Percentiles rank a stretch among this genome's conserved stretches.
Conservation (phyloP, 2,888 invertebrate genomes). For the Clivina fossor region DNA sequence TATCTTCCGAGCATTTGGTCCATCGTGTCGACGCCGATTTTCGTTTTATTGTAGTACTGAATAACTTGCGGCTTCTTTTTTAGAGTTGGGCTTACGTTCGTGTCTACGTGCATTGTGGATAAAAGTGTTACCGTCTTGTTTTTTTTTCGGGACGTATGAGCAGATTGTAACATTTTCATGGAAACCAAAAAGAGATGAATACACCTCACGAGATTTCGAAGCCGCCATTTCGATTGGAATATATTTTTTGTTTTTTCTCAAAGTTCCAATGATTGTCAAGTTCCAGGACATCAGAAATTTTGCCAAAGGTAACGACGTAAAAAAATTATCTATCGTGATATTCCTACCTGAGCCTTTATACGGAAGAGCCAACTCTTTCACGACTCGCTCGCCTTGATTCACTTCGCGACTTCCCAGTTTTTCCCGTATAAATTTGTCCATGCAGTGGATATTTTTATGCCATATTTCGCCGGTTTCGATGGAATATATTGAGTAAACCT, state of each 20-base stretch:
- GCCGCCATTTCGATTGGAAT: conserved; percentile 38
- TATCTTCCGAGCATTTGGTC: conserved; percentile 39
- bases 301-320: conserved; percentile 20
- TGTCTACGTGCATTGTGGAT: conserved; percentile 38
- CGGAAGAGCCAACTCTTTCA: conserved; percentile 10
- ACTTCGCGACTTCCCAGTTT: conserved; percentile 18
- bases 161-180: conserved; percentile 39
- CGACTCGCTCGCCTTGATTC: conserved; percentile 16
- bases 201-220: conserved; percentile 28
- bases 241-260: conserved; percentile 38
- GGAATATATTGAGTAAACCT: conserved; percentile 39
- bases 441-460: conserved; percentile 42
- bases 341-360: conserved; percentile 23
- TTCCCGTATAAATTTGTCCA: conserved; percentile 41
- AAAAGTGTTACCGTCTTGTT: conserved; percentile 39
- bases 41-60: conserved; percentile 38
- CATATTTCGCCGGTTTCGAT: conserved; percentile 38
- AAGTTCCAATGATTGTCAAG: conserved; percentile 36
- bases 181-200: conserved; percentile 36
- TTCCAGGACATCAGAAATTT: conserved; percentile 21
- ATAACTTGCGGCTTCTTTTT: conserved; percentile 40
- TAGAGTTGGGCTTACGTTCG: conserved; percentile 23
- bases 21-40: conserved; percentile 39
- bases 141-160: conserved; percentile 38
- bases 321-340: conserved; percentile 29